A percentile compares a stretch with the other conserved stretches of the same genome.
These are phyloP conservation scores for Macropodus opercularis DNA, from an alignment of 2,797 vertebrate genomes.

Conservation along the genomic window DNA sequence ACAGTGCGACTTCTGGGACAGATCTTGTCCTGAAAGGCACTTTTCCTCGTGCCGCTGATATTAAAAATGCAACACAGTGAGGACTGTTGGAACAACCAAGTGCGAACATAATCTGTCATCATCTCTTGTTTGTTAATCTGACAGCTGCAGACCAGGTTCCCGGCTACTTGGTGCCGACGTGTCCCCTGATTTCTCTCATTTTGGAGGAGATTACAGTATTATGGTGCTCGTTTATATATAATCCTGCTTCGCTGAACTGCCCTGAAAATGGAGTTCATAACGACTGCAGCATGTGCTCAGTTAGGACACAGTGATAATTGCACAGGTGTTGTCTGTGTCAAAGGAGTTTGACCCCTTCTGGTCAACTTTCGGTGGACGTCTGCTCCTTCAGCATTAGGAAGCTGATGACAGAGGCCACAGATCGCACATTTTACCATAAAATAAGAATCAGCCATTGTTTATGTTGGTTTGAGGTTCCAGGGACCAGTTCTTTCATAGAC, in stretches of 20 bases:
- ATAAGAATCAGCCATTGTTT: neutral
- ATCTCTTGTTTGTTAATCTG: slow-evolving; percentile 62
- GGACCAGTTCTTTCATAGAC: neutral
- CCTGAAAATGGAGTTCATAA: slow-evolving; percentile 63
- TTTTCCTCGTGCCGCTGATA: neutral
- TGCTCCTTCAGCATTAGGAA: slow-evolving; percentile 15
- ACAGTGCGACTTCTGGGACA: slow-evolving; percentile 10
- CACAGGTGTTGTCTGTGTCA: slow-evolving; percentile 47
- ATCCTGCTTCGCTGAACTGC: slow-evolving; percentile 61
- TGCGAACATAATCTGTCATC: slow-evolving; percentile 62
- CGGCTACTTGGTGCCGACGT: slow-evolving; percentile 33
- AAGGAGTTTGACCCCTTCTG: slow-evolving; percentile 33
- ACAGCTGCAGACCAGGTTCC: slow-evolving; percentile 47
- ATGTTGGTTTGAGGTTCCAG: slow-evolving; percentile 8
- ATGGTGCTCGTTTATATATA: slow-evolving; percentile 68
- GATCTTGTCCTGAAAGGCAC: slow-evolving; percentile 6
- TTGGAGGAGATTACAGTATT: slow-evolving; percentile 74
- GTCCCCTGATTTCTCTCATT: slow-evolving; percentile 64
- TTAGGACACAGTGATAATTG: slow-evolving; percentile 54
- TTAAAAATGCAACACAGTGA: slow-evolving; percentile 14
- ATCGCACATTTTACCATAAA: neutral
- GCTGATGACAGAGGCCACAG: neutral
- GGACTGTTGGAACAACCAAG: slow-evolving; percentile 24
- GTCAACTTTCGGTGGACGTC: neutral
- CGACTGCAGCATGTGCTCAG: slow-evolving; percentile 64